Evolutionary conservation across 2,888 invertebrate species (phyloP), one percentile per base, ranked within the genome.

Genomic region (Eudemis profundana): DNA sequence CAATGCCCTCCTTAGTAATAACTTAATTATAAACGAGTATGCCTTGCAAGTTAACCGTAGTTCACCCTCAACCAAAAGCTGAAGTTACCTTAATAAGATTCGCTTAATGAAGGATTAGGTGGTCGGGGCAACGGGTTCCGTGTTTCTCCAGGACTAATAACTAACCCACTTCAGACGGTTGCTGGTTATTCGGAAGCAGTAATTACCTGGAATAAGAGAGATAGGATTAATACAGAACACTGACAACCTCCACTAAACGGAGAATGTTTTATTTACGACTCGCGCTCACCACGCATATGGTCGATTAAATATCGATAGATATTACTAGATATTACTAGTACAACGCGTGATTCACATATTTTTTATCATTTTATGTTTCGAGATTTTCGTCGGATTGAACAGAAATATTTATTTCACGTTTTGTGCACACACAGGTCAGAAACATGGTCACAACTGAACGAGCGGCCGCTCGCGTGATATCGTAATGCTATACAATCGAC

Each of bases 101-200:
- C 49, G 19, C 63, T 56, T 64, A 64, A 64, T 64, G 64, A 64
- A 51, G 64, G 57, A 42, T 64, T 49, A 40, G 54, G 14, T 47
- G 14, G 53, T 40, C 15, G 19, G 40, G 57, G 50, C 44, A 27
- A 33, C 56, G 23, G 40, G n/a, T 19, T 42, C 50, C 40, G 33
- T 49, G 42, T 33, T 42, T 27, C 27, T 27, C 7, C 23, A 10
- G 29, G 56, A 57, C 57, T 57, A 62, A 38, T 54, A 54, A 49
- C 50, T n/a, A 42, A 21, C 46, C 49, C 36, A 40, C 38, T 27
- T 49, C 40, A 57, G 49, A 36, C 17, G 42, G 29, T 19, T 42
- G 27, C 54, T 23, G 10, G 49, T 38, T 23, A 27, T 27, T 38
- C 47, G 10, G 59, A 36, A 36, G 15, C 49, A 21, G 27, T 27